Evolutionary conservation across 2,797 vertebrate species (phyloP).

Genomic region (Lepidocolaptes lacrymiger): DNA sequence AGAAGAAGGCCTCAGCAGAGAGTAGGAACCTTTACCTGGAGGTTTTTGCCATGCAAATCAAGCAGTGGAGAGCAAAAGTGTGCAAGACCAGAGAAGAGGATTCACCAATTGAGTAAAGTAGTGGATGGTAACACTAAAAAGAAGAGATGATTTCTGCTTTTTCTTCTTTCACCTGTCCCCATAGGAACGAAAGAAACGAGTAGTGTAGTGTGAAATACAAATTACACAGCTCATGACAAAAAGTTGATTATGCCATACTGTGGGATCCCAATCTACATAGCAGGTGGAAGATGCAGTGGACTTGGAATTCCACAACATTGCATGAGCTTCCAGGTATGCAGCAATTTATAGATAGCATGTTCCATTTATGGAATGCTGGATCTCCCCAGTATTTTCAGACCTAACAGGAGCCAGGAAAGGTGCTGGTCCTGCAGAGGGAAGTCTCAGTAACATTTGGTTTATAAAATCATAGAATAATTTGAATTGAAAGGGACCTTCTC

Average conservation of each 20-base stretch:
- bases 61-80: accelerated
- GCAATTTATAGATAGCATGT: background rate
- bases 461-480: background rate
- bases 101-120: background rate
- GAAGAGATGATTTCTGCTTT: background rate
- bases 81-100: background rate
- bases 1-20: background rate
- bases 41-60: background rate
- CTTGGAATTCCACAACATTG: background rate
- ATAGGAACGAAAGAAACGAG: too few relatives aligned
- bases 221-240: background rate
- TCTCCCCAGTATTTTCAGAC: background rate
- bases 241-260: accelerated
- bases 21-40: background rate
- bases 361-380: background rate
- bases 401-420: background rate
- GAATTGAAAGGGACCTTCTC: background rate
- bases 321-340: background rate
- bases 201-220: too few relatives aligned
- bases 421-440: background rate
- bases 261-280: background rate
- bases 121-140: background rate
- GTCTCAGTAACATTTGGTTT: background rate
- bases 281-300: background rate
- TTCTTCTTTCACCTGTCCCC: background rate